phyloP scores from a whole-genome alignment of 2,113 vertebrate genomes.

The Eonycteris spelaea region DNA sequence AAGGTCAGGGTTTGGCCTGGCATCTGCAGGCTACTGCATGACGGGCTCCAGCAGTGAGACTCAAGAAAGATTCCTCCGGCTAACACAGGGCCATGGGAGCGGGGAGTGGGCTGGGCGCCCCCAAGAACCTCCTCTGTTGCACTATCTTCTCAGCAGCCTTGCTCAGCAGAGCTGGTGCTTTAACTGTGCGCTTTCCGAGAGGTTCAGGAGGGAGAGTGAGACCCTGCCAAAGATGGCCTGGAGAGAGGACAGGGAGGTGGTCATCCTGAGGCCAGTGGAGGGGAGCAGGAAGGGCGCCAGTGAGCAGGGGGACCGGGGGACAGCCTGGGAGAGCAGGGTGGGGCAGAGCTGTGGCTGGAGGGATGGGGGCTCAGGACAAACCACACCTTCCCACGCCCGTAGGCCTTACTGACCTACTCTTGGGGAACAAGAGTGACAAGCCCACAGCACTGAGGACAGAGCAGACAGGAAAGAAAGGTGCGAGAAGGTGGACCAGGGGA shows the following conservation, averaged over 20 bases:
- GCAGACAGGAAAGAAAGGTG: background rate
- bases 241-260: background rate
- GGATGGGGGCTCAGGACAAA: background rate
- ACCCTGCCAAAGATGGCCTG: background rate
- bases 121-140: rapidly evolving
- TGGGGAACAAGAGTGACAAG: background rate
- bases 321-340: background rate
- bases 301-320: background rate
- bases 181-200: background rate
- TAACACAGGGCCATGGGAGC: rapidly evolving
- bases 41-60: no score
- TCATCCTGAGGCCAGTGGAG: background rate
- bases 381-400: rapidly evolving
- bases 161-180: background rate
- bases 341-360: background rate
- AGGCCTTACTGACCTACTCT: background rate
- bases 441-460: background rate
- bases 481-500: background rate
- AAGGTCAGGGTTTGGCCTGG: rapidly evolving
- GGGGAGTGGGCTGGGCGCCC: background rate
- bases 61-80: rapidly evolving
- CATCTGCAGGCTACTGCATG: background rate
- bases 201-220: background rate
- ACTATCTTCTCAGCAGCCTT: rapidly evolving
- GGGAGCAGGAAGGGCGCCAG: background rate